These are phyloP conservation scores for Tetanocera ferruginea DNA, from an alignment of 2,888 invertebrate genomes.

Conservation along the genomic window DNA sequence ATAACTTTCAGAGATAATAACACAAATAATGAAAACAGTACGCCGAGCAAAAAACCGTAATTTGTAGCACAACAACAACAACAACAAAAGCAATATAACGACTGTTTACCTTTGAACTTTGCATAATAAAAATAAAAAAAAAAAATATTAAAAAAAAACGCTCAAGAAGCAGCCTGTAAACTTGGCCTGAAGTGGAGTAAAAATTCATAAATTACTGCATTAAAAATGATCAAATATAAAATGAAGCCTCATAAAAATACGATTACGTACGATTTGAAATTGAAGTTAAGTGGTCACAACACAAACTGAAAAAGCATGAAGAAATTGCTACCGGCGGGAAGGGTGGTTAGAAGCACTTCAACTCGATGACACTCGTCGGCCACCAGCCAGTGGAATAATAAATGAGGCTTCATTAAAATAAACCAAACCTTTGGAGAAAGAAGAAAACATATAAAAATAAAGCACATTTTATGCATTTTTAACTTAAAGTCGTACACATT, in stretches of 20 bases:
- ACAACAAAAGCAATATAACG: neutral
- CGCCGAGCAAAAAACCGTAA: neutral
- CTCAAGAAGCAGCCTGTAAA: neutral
- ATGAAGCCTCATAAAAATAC: slow-evolving; percentile 24
- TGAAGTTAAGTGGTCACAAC: slow-evolving; percentile 1
- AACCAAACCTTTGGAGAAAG: neutral
- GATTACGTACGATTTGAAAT: slow-evolving; percentile 23
- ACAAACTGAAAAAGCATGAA: neutral
- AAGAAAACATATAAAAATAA: neutral
- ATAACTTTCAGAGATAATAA: slow-evolving; percentile 20
- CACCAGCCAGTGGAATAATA: neutral
- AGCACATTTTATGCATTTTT: neutral
- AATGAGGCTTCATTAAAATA: neutral
- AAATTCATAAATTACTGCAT: slow-evolving; percentile 25
- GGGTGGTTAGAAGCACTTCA: neutral
- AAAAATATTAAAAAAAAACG: neutral
- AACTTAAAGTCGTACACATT: too few species aligned
- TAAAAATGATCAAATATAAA: slow-evolving; percentile 25
- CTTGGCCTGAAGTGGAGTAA: neutral
- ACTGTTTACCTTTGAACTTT: slow-evolving; percentile 5
- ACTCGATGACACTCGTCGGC: too few species aligned
- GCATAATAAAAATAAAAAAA: neutral
- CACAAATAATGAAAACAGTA: neutral
- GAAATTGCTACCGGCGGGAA: neutral
- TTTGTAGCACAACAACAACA: slow-evolving; percentile 17